Conservation (phyloP, 2,797 vertebrate species). For the Furcifer pardalis region DNA sequence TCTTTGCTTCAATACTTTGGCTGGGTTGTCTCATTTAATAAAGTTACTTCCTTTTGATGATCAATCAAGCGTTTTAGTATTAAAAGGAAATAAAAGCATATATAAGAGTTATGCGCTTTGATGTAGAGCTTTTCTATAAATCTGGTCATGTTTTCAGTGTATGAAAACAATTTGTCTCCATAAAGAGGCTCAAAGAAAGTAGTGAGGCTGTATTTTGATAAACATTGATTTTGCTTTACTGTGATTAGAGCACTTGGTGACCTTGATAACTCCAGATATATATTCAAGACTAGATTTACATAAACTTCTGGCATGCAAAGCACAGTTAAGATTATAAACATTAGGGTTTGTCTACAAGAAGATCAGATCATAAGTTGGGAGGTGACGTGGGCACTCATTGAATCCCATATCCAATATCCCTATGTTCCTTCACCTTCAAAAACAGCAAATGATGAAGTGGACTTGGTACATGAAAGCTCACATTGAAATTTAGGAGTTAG, state of each 20-base stretch:
- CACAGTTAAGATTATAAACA: background rate
- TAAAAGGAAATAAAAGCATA: constrained; percentile 18
- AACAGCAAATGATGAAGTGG: no score
- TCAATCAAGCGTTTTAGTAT: constrained; percentile 27
- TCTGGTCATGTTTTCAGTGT: constrained; percentile 29
- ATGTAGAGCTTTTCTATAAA: constrained; percentile 22
- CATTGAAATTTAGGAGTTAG: no score
- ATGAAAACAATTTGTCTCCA: constrained; percentile 48
- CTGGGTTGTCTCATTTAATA: constrained; percentile 4
- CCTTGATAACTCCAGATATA: constrained; percentile 46
- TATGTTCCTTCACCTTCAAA: background rate
- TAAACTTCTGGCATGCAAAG: background rate
- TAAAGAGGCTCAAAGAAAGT: constrained; percentile 43
- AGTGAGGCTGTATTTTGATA: constrained; percentile 46
- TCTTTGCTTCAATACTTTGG: constrained; percentile 31
- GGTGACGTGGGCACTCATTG: background rate
- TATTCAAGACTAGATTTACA: constrained; percentile 21
- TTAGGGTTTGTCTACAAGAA: background rate
- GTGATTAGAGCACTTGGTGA: constrained; percentile 51
- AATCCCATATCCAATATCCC: background rate
- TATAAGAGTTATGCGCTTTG: constrained; percentile 20
- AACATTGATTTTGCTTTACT: constrained; percentile 51
- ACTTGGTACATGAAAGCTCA: no score
- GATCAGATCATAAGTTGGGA: background rate
- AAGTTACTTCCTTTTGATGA: constrained; percentile 29